A percentile compares a stretch with the other conserved stretches of the same genome.
phyloP scores from a whole-genome alignment of 2,888 invertebrate genomes.

The Amorpha juglandis region DNA sequence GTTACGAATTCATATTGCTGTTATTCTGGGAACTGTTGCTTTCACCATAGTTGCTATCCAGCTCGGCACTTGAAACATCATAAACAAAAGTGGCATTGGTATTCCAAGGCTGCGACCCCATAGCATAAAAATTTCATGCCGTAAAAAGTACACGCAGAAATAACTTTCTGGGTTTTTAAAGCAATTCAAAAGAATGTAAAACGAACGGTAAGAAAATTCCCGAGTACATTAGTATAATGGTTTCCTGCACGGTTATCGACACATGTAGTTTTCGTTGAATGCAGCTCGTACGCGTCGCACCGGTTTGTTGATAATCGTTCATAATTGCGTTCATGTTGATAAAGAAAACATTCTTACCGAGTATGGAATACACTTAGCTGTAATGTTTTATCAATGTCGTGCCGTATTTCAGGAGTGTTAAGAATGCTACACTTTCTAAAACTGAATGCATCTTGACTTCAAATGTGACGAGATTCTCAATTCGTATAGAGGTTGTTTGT shows the following conservation, averaged over 20 bases:
- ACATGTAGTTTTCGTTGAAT: conserved; percentile 22
- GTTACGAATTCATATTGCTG: too few species aligned
- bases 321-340: conserved; percentile 16
- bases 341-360: conserved; percentile 17
- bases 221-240: conserved; percentile 22
- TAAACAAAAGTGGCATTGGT: neutral
- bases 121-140: neutral
- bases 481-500: too few species aligned
- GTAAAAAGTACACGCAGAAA: conserved; percentile 15
- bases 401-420: neutral
- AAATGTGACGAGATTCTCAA: too few species aligned
- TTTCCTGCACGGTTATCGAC: conserved; percentile 21
- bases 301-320: conserved; percentile 23
- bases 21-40: neutral
- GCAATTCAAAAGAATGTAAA: conserved; percentile 21
- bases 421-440: too few species aligned
- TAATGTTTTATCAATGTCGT: conserved; percentile 1
- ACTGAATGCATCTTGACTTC: too few species aligned
- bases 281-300: conserved; percentile 11
- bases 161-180: conserved; percentile 14
- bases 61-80: neutral
- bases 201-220: conserved; percentile 21
- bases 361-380: conserved; percentile 9
- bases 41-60: neutral
- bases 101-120: neutral